phyloP scores from a whole-genome alignment of 2,113 vertebrate species.

The Dromaius novaehollandiae region DNA sequence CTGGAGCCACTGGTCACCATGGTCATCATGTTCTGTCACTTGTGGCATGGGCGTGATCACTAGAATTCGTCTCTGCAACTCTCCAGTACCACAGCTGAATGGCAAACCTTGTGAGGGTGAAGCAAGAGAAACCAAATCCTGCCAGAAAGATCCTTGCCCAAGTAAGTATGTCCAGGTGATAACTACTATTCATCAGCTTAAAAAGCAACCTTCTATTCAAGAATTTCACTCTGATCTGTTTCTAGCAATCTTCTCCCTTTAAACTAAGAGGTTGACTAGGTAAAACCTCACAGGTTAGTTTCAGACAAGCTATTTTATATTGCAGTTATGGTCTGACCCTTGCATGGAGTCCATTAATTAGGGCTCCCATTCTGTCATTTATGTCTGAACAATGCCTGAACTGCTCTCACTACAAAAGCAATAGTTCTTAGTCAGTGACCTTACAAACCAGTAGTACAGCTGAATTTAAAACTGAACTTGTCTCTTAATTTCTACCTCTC shows the following conservation, averaged over 20 bases:
- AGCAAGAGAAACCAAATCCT: slow-evolving; percentile 91
- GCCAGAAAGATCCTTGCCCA: slow-evolving; percentile 88
- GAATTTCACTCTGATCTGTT: background rate
- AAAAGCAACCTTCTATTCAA: too few species aligned
- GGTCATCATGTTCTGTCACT: slow-evolving; percentile 97
- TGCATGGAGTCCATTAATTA: background rate
- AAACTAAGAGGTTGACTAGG: background rate
- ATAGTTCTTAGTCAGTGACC: background rate
- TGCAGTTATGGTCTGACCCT: background rate
- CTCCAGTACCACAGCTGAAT: slow-evolving; percentile 95
- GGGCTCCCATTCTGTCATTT: background rate
- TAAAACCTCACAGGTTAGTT: background rate
- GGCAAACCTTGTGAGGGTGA: slow-evolving; percentile 91
- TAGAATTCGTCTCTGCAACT: slow-evolving; percentile 97
- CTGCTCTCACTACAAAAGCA: background rate
- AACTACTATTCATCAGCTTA: background rate
- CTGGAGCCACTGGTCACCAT: slow-evolving; percentile 99
- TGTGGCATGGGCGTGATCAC: slow-evolving; percentile 93
- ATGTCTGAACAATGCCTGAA: background rate
- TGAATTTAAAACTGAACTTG: background rate
- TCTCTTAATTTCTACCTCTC: background rate
- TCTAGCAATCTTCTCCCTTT: background rate
- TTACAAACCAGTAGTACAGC: background rate
- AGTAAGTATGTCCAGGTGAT: slow-evolving; percentile 77
- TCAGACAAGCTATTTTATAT: background rate